A percentile compares a stretch with the other conserved stretches of the same genome.
phyloP scores from a whole-genome alignment of 2,113 vertebrate species.

The Formicarius rufipectus region DNA sequence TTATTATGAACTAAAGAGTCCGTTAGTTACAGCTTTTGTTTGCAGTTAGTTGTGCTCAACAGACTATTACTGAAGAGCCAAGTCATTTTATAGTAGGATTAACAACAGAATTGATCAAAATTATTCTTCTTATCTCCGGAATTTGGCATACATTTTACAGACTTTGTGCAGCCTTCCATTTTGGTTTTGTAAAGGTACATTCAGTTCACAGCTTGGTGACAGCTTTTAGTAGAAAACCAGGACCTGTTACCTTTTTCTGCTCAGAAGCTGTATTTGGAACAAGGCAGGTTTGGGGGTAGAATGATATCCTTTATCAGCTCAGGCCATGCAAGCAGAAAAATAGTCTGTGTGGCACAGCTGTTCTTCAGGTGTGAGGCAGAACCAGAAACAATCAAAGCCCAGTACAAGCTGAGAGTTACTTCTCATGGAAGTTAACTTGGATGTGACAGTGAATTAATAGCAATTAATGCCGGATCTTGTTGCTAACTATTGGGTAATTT shows the following conservation, averaged over 20 bases:
- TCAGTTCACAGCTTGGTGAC: not conserved
- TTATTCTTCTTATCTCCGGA: not conserved
- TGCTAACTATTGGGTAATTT: not conserved
- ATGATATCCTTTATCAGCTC: not conserved
- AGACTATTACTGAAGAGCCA: not conserved
- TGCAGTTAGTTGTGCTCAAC: not conserved
- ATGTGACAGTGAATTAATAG: not conserved
- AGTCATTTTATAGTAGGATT: not conserved
- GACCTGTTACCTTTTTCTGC: not conserved
- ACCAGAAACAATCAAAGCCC: not conserved
- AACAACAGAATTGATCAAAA: not conserved
- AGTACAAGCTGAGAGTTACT: not conserved
- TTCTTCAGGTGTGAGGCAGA: not conserved
- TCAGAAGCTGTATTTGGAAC: not conserved
- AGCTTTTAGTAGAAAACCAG: not conserved
- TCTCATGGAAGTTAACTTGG: not conserved
- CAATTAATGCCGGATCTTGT: not conserved
- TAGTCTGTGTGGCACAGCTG: not conserved
- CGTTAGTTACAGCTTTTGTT: not conserved
- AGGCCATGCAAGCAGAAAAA: not conserved
- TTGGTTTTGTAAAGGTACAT: not conserved
- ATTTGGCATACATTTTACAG: not conserved
- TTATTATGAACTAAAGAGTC: not conserved
- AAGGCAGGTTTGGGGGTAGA: not conserved
- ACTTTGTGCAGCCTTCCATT: not conserved